phyloP scores from a whole-genome alignment of 2,113 vertebrate genomes.

The Anarhynchus alexandrinus region DNA sequence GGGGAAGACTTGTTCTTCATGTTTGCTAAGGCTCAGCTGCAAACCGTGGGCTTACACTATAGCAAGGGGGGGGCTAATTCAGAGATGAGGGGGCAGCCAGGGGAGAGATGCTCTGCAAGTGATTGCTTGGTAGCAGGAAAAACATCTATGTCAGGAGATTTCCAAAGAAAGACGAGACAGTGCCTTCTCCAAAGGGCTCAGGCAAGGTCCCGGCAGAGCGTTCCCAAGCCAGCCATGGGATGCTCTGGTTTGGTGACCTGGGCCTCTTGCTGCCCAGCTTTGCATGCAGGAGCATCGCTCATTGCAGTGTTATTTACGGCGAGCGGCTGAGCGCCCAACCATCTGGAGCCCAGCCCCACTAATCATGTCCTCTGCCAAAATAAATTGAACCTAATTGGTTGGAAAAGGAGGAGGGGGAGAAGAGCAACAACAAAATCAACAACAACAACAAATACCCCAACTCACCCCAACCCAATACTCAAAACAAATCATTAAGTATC shows the following conservation, averaged over 20 bases:
- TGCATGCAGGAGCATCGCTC: neutral
- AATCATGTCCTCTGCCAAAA: slow-evolving; percentile 61
- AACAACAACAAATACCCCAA: slow-evolving; percentile 38
- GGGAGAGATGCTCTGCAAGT: neutral
- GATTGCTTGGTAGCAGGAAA: neutral
- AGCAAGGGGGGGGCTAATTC: neutral
- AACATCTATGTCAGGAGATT: accelerated
- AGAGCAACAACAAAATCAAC: slow-evolving; percentile 24
- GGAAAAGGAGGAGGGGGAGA: slow-evolving; percentile 45
- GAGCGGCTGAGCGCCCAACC: slow-evolving; percentile 41
- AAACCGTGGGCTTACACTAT: neutral
- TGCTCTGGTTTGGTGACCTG: neutral
- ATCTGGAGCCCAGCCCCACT: slow-evolving; percentile 59
- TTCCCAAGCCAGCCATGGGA: neutral
- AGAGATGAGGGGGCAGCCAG: neutral
- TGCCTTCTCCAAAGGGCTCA: neutral
- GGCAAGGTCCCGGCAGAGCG: neutral
- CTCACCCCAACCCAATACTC: neutral
- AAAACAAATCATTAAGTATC: slow-evolving; percentile 49
- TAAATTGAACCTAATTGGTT: slow-evolving; percentile 54
- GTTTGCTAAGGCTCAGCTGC: neutral
- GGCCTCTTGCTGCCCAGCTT: neutral
- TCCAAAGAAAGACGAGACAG: neutral
- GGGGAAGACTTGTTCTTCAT: neutral
- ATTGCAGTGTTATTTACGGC: neutral